These are phyloP conservation scores for Semibalanus balanoides DNA, from an alignment of 1,140 invertebrate genomes.

Conservation along the genomic window DNA sequence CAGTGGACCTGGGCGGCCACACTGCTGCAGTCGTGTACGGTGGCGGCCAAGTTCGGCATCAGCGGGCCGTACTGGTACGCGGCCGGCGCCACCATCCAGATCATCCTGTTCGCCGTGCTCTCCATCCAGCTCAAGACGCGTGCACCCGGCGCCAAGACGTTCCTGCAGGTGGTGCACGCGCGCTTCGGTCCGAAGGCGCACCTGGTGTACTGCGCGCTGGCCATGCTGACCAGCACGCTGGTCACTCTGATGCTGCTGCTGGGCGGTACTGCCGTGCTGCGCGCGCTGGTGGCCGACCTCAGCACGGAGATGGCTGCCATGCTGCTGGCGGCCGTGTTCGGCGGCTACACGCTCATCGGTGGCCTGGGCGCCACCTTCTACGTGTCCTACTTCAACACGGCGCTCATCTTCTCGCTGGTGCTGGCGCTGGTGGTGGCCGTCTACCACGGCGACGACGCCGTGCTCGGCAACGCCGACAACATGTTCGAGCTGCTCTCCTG, in stretches of 20 bases:
- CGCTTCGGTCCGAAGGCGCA: conserved; percentile 28
- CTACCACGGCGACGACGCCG: conserved; percentile 23
- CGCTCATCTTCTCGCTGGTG: conserved; percentile 28
- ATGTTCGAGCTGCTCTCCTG: conserved; percentile 17
- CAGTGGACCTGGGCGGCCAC: conserved; percentile 32
- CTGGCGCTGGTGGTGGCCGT: conserved; percentile 27
- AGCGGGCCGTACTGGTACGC: conserved; percentile 34
- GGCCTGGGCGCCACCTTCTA: conserved; percentile 32
- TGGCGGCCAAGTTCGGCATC: conserved; percentile 30
- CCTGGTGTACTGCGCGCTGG: conserved; percentile 29
- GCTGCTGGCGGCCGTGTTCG: conserved; percentile 26
- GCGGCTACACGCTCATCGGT: conserved; percentile 30
- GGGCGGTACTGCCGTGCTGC: conserved; percentile 23
- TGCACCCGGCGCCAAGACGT: conserved; percentile 32
- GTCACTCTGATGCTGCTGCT: conserved; percentile 32
- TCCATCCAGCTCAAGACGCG: conserved; percentile 29
- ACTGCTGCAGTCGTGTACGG: conserved; percentile 30
- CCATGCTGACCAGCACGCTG: conserved; percentile 29
- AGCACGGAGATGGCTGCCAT: conserved; percentile 27
- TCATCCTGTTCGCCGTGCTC: conserved; percentile 31
- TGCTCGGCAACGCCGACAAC: neutral
- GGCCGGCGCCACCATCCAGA: conserved; percentile 31
- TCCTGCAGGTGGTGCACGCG: conserved; percentile 30
- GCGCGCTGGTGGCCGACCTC: conserved; percentile 20
- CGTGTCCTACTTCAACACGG: conserved; percentile 31